Conservation (phyloP, 2,113 vertebrate genomes). For the Pontoporia blainvillei region DNA sequence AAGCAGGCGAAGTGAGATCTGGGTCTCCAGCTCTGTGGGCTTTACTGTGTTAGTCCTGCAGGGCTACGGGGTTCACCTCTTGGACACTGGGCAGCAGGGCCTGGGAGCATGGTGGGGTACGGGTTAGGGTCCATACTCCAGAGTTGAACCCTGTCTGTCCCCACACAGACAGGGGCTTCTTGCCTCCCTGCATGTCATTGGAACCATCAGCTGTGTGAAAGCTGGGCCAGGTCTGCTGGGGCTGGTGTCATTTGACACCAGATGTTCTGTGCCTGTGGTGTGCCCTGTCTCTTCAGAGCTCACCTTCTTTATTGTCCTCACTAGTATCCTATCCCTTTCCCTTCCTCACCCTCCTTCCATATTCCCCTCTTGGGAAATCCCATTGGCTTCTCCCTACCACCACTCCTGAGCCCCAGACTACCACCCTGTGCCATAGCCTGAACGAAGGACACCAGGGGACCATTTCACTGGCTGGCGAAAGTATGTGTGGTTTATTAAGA, state of each 20-base stretch:
- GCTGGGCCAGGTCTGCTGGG: neutral
- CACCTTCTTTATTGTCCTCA: neutral
- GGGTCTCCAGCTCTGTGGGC: neutral
- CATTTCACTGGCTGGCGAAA: neutral
- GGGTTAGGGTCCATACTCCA: neutral
- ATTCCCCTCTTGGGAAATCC: neutral
- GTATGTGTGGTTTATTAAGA: neutral
- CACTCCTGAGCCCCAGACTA: neutral
- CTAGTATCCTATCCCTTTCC: neutral
- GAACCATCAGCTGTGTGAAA: neutral
- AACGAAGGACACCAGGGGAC: neutral
- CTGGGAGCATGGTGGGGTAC: neutral
- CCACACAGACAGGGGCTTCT: neutral
- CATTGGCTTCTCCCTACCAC: neutral
- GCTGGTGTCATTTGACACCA: neutral
- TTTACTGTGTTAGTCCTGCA: neutral
- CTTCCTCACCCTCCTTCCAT: neutral
- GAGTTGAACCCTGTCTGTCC: accelerated
- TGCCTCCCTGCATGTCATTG: neutral
- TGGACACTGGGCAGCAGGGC: neutral
- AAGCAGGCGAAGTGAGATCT: accelerated
- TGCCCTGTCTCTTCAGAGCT: neutral
- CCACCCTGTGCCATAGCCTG: neutral
- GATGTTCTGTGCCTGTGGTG: neutral
- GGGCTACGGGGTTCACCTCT: accelerated